phyloP scores from a whole-genome alignment of 2,113 vertebrate species.

The Numida meleagris region DNA sequence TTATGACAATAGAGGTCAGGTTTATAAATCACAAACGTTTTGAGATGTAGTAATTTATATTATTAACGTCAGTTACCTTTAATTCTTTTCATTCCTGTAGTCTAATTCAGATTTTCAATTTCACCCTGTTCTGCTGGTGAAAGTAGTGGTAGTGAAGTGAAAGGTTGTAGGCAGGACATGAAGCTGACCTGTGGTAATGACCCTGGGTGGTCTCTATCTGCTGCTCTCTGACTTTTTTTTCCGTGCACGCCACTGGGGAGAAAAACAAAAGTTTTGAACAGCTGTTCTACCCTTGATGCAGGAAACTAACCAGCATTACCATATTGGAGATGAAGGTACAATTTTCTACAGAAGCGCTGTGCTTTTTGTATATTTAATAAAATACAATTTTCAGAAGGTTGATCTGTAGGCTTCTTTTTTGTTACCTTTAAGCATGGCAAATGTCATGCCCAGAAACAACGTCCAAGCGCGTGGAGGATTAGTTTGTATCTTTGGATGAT shows the following conservation, averaged over 20 bases:
- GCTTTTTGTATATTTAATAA: slow-evolving; percentile 55
- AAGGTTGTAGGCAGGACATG: not conserved
- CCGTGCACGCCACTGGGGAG: not conserved
- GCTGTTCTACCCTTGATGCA: not conserved
- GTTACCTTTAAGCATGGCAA: not conserved
- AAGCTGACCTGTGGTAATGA: fast-evolving
- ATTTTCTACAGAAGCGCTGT: slow-evolving; percentile 3
- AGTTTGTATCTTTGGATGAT: not conserved
- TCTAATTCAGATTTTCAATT: not conserved
- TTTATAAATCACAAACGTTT: not conserved
- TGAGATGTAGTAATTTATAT: not conserved
- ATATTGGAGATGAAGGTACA: not conserved
- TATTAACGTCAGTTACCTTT: not conserved
- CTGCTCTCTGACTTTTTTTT: not conserved
- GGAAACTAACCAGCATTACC: not conserved
- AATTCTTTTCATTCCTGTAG: not conserved
- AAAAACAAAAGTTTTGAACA: not conserved
- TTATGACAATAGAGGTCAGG: not conserved
- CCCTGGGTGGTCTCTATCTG: not conserved
- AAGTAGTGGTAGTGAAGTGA: not conserved
- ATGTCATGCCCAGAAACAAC: not conserved
- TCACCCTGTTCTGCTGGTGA: not conserved
- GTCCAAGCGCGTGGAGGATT: not conserved
- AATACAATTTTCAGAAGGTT: not conserved
- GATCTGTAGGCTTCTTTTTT: not conserved